Evolutionary conservation across 2,797 vertebrate species (phyloP).

Genomic region (Aulostomus chinensis): DNA sequence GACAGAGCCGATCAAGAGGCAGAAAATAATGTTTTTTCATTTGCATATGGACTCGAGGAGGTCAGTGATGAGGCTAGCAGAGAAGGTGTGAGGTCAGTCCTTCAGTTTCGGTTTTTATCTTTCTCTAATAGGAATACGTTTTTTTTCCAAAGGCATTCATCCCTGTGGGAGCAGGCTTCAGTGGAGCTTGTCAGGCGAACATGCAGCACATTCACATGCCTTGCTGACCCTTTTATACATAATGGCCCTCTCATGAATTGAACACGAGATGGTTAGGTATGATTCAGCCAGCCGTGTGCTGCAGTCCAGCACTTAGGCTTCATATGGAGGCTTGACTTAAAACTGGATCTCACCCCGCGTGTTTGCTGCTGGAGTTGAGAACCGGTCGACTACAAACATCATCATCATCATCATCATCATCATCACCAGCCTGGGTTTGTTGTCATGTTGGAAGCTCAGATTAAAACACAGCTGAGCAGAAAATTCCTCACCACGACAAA

Average conservation of each 20-base stretch:
- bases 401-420: constrained; percentile 1
- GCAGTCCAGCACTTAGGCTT: constrained; percentile 40
- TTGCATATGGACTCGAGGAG: constrained; percentile 22
- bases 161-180: constrained; percentile 31
- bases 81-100: constrained; percentile 19
- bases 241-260: constrained; percentile 66
- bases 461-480: no score
- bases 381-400: constrained; percentile 26
- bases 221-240: constrained; percentile 64
- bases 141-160: constrained; percentile 12
- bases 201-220: constrained; percentile 44
- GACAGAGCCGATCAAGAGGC: constrained; percentile 10
- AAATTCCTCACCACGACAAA: no score
- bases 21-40: constrained; percentile 1
- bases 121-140: constrained; percentile 15
- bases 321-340: constrained; percentile 27
- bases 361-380: constrained; percentile 13
- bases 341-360: constrained; percentile 17
- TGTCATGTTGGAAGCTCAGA: not conserved
- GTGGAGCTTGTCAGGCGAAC: constrained; percentile 38
- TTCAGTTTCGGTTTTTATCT: constrained; percentile 7
- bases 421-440: constrained; percentile 8
- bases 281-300: constrained; percentile 52
- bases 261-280: constrained; percentile 57
- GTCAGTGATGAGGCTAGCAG: constrained; percentile 8